Conservation (phyloP, 2,888 invertebrate genomes). For the Drosophila mimica region DNA sequence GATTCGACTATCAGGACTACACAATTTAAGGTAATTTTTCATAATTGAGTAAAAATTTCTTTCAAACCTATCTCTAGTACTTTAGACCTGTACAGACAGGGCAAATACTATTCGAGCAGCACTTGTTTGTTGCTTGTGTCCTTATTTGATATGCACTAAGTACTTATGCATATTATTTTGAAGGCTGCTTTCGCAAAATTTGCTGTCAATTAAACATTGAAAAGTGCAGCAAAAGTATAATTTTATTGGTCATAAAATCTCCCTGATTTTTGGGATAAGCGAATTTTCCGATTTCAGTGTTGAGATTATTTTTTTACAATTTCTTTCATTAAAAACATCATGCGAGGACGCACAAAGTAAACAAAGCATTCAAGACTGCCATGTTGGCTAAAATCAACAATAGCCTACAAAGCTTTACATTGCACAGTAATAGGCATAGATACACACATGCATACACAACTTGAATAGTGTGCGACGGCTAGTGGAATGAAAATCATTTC, state of each 20-base stretch:
- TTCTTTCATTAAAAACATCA: slow-evolving; percentile 56
- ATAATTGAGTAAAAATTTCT: neutral
- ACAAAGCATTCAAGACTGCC: slow-evolving; percentile 18
- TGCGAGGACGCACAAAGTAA: slow-evolving; percentile 54
- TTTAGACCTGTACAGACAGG: neutral
- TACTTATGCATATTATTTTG: slow-evolving; percentile 5
- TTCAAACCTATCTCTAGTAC: neutral
- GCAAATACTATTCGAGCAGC: slow-evolving; percentile 1
- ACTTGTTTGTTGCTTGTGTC: slow-evolving; percentile 2
- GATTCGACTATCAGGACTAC: neutral
- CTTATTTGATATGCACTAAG: slow-evolving; percentile 7
- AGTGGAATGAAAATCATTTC: slow-evolving; percentile 29
- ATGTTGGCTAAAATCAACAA: slow-evolving; percentile 49
- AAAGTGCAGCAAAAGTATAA: slow-evolving; percentile 32
- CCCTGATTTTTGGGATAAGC: slow-evolving; percentile 9
- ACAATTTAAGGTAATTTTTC: neutral
- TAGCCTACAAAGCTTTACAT: slow-evolving; percentile 36
- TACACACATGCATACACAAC: slow-evolving; percentile 14
- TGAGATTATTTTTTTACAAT: neutral
- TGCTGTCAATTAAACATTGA: slow-evolving; percentile 69
- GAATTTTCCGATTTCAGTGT: slow-evolving; percentile 12
- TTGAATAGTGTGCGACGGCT: neutral
- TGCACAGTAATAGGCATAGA: slow-evolving; percentile 44
- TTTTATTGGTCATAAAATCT: slow-evolving; percentile 1
- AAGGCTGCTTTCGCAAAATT: slow-evolving; percentile 38